phyloP scores from a whole-genome alignment of 2,113 vertebrate species.

The Piprites chloris region DNA sequence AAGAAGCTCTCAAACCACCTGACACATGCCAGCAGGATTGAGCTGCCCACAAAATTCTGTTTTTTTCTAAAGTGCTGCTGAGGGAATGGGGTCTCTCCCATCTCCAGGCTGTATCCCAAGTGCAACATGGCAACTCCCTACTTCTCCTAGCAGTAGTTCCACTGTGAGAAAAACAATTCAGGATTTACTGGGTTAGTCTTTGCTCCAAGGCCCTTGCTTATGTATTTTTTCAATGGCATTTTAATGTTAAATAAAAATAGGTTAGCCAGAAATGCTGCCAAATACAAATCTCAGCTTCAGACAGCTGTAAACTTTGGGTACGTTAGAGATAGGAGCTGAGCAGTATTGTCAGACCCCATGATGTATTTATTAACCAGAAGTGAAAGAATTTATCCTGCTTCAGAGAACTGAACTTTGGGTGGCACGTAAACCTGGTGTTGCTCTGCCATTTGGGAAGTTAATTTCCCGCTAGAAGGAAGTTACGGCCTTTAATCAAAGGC shows the following conservation, averaged over 20 bases:
- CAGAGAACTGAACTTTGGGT: not conserved
- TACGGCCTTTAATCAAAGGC: conserved; percentile 30
- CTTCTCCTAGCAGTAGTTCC: not conserved
- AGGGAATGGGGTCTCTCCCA: not conserved
- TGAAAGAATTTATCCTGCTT: not conserved
- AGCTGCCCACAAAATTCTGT: not conserved
- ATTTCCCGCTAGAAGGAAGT: conserved; percentile 33
- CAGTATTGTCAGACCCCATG: not conserved
- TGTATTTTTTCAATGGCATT: not conserved
- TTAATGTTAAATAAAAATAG: not conserved
- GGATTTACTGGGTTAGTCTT: not conserved
- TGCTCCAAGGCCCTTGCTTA: not conserved
- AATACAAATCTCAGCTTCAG: not conserved
- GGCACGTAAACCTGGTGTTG: not conserved
- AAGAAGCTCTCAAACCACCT: not conserved
- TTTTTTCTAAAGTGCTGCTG: not conserved
- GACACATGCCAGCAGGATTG: fast-evolving
- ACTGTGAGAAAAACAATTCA: not conserved
- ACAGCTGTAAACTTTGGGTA: not conserved
- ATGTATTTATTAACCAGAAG: not conserved
- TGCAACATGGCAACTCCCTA: not conserved
- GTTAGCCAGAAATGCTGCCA: not conserved
- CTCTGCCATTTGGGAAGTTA: conserved; percentile 11
- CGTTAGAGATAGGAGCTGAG: not conserved
- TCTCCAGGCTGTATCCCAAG: not conserved